A percentile compares a stretch with the other conserved stretches of the same genome.
Conservation (phyloP, 2,797 vertebrate species). For the Aeoliscus strigatus region DNA sequence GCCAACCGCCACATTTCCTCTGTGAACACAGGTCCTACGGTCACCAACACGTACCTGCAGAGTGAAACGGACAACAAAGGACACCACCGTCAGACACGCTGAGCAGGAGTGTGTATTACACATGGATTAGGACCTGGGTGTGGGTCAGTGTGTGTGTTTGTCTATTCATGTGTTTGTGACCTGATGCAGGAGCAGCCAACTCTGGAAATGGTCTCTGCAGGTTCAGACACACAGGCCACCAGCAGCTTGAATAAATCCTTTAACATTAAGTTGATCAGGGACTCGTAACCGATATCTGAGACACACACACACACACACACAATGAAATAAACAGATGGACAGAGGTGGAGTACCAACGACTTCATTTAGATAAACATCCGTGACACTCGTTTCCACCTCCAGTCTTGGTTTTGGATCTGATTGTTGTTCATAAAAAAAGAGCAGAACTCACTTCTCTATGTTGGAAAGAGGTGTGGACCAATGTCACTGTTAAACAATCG, state of each 20-base stretch:
- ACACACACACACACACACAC: conserved; percentile 6
- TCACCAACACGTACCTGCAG: conserved; percentile 88
- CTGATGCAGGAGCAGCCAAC: conserved; percentile 98
- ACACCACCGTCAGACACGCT: background rate
- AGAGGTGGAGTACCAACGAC: too few species aligned
- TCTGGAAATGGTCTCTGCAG: conserved; percentile 94
- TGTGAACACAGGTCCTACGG: conserved; percentile 90
- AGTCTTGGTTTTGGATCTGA: too few species aligned
- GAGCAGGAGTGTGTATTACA: too few species aligned
- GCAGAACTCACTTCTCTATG: too few species aligned
- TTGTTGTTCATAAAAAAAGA: too few species aligned
- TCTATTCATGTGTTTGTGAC: conserved; percentile 72
- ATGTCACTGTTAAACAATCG: too few species aligned
- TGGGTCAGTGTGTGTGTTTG: background rate
- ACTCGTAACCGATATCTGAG: conserved; percentile 91
- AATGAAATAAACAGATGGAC: too few species aligned
- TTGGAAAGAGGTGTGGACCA: too few species aligned
- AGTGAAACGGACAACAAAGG: background rate
- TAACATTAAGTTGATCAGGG: conserved; percentile 91
- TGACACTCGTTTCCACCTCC: too few species aligned
- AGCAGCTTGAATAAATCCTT: conserved; percentile 94
- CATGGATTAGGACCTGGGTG: too few species aligned
- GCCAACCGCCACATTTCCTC: conserved; percentile 98
- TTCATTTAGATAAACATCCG: too few species aligned
- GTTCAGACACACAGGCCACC: conserved; percentile 91